These are phyloP conservation scores for Chloroceryle amazona DNA, from an alignment of 2,797 vertebrate species.

Conservation along the genomic window DNA sequence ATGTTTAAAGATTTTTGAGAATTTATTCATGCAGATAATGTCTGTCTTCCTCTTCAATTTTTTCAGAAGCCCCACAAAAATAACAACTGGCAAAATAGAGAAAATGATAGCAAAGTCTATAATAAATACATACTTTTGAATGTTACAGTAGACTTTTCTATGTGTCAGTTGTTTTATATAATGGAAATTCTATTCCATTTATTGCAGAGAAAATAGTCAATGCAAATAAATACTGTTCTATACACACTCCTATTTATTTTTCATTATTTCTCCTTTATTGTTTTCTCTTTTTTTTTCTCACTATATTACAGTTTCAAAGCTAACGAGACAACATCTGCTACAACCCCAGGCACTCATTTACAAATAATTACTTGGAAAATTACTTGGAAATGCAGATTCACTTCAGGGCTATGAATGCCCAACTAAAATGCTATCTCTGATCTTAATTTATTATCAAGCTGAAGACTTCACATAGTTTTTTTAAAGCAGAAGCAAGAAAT, in stretches of 20 bases:
- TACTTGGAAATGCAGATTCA: not conserved
- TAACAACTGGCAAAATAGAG: not conserved
- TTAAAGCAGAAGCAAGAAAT: not conserved
- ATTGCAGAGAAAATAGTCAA: not conserved
- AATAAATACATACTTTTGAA: not conserved
- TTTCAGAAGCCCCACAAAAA: not conserved
- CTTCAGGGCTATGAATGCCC: not conserved
- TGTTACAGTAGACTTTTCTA: not conserved
- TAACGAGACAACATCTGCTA: conserved; percentile 11
- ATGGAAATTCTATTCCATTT: not conserved
- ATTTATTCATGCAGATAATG: not conserved
- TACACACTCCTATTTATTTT: not conserved
- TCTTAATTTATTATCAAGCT: not conserved
- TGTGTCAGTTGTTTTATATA: not conserved
- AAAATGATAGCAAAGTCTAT: not conserved
- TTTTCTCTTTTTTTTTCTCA: not conserved
- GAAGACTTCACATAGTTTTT: not conserved
- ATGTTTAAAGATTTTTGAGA: not conserved
- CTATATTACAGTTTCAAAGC: not conserved
- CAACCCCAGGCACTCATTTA: not conserved
- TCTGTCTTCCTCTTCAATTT: not conserved
- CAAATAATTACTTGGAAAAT: conserved; percentile 45
- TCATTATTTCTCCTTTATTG: not conserved
- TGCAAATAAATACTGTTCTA: not conserved
- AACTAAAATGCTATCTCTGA: not conserved